These are phyloP conservation scores for Melanerpes aurifrons DNA, from an alignment of 2,113 vertebrate species.

Conservation along the genomic window DNA sequence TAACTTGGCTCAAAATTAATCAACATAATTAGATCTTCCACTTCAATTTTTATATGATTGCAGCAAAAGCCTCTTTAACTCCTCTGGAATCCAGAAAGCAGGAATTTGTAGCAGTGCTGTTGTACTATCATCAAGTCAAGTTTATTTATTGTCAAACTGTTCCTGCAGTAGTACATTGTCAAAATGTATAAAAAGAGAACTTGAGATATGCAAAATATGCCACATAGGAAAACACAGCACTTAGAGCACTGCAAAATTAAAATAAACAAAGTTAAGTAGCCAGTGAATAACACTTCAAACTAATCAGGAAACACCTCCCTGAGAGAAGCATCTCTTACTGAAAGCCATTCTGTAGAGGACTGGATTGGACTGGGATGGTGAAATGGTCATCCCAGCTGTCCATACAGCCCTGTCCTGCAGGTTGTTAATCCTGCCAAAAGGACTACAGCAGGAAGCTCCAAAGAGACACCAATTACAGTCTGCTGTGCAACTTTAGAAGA, in stretches of 20 bases:
- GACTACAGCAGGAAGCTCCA: not conserved
- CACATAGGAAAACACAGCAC: slow-evolving; percentile 7
- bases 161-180: slow-evolving; percentile 42
- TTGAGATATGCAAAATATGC: slow-evolving; percentile 41
- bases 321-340: not conserved
- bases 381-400: not conserved
- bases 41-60: slow-evolving; percentile 30
- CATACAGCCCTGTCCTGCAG: not conserved
- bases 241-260: slow-evolving; percentile 14
- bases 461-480: not conserved
- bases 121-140: slow-evolving; percentile 41
- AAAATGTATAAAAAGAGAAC: slow-evolving; percentile 40
- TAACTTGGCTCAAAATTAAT: slow-evolving; percentile 19
- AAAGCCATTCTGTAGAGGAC: not conserved
- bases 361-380: not conserved
- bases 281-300: not conserved
- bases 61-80: slow-evolving; percentile 26
- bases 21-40: slow-evolving; percentile 32
- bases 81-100: slow-evolving; percentile 8
- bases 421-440: not conserved
- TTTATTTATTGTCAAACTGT: slow-evolving; percentile 43
- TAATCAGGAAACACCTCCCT: not conserved
- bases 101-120: not conserved
- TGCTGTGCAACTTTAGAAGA: not conserved
- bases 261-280: slow-evolving; percentile 22